Evolutionary conservation across 1,140 invertebrate genomes (phyloP).

Genomic region (Eriocheir sinensis): DNA sequence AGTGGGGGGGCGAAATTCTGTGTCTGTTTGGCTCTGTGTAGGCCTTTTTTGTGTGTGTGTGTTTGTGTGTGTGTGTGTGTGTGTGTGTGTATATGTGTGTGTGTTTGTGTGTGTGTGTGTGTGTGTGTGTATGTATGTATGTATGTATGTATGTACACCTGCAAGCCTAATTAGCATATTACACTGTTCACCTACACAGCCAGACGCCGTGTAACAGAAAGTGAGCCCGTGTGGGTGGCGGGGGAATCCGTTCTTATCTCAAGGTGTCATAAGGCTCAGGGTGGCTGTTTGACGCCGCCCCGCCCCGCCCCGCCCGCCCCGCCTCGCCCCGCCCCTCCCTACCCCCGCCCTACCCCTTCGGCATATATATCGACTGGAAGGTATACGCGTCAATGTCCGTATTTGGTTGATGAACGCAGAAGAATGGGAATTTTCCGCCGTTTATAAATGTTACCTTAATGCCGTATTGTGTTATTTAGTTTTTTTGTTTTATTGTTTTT

Average conservation of each 20-base stretch:
- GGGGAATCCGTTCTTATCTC: background rate
- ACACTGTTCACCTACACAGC: conserved; percentile 56
- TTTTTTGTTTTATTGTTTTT: background rate
- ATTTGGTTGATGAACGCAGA: conserved; percentile 6
- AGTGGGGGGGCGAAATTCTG: too few species aligned
- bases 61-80: conserved; percentile 45
- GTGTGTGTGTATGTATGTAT: background rate
- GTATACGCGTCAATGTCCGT: conserved; percentile 23
- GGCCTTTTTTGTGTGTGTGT: conserved; percentile 30
- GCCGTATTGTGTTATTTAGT: conserved; percentile 20
- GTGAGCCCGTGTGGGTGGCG: background rate
- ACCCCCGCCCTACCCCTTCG: too few species aligned
- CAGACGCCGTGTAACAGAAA: conserved; percentile 44
- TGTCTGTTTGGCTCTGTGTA: background rate
- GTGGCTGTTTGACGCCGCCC: background rate
- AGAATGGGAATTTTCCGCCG: conserved; percentile 1
- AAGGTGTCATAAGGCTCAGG: background rate
- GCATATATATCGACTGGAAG: background rate
- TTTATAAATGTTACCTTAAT: background rate
- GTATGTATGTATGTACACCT: background rate
- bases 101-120: conserved; percentile 42
- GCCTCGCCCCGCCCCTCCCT: too few species aligned
- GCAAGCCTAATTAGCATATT: conserved; percentile 52
- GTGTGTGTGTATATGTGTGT: conserved; percentile 50
- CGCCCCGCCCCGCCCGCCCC: too few species aligned